phyloP scores from a whole-genome alignment of 2,113 vertebrate genomes.

The Ceratotherium simum region DNA sequence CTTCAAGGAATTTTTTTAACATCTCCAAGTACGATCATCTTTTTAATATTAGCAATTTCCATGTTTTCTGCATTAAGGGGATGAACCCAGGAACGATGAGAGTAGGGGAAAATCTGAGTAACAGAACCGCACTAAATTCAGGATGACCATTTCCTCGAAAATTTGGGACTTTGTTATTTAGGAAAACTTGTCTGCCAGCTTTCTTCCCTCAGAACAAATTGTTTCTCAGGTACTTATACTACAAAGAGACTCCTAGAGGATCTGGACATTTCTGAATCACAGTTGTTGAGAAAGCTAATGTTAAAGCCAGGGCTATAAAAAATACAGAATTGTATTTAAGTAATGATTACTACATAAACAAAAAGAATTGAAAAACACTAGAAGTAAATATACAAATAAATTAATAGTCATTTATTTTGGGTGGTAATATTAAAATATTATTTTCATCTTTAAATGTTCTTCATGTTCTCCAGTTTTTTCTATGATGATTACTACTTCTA shows the following conservation, averaged over 20 bases:
- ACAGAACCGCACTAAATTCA: neutral
- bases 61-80: neutral
- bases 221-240: neutral
- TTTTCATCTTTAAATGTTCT: neutral
- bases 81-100: neutral
- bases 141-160: neutral
- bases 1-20: neutral
- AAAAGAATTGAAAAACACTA: neutral
- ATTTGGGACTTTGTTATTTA: neutral
- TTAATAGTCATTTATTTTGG: neutral
- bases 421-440: neutral
- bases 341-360: neutral
- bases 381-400: neutral
- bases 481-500: neutral
- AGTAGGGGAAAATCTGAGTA: neutral
- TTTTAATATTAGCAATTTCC: neutral
- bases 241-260: neutral
- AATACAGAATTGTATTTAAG: neutral
- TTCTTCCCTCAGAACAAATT: neutral
- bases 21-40: neutral
- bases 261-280: neutral
- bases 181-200: neutral
- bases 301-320: neutral
- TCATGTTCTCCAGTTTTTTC: neutral
- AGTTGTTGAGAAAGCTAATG: neutral